phyloP scores from a whole-genome alignment of 2,797 vertebrate species.

The Premnoplex brunnescens region DNA sequence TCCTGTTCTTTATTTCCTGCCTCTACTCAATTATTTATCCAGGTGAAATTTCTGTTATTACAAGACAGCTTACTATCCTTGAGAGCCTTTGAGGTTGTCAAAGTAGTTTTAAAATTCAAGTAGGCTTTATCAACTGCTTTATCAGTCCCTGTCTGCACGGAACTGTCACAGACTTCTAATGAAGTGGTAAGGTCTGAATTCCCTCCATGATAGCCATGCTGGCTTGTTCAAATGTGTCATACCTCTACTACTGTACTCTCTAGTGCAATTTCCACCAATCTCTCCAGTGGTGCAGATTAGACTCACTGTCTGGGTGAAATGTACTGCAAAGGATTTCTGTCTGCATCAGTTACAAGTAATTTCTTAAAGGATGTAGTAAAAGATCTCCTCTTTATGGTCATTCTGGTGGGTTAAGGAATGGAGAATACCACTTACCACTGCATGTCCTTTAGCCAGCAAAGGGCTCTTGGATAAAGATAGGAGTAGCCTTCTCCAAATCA shows the following conservation, averaged over 20 bases:
- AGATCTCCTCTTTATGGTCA: background rate
- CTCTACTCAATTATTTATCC: background rate
- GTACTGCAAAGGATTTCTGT: background rate
- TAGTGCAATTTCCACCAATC: background rate
- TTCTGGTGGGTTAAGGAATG: background rate
- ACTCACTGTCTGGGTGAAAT: fast-evolving
- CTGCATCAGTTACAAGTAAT: background rate
- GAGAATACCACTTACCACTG: background rate
- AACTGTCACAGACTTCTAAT: background rate
- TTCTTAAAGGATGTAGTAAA: background rate
- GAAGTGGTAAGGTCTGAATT: background rate
- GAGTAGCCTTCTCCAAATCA: background rate
- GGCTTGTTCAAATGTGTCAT: background rate
- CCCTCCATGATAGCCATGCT: fast-evolving
- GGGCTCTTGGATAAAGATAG: background rate
- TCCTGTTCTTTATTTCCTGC: background rate
- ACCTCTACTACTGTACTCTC: background rate
- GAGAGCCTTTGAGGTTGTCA: background rate
- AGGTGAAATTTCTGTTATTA: background rate
- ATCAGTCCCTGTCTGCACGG: fast-evolving
- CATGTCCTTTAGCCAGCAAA: background rate
- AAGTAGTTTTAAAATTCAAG: background rate
- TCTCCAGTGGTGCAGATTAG: background rate
- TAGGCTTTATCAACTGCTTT: background rate
- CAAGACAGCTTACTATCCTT: background rate